A percentile compares a stretch with the other conserved stretches of the same genome.
Evolutionary conservation across 1,140 invertebrate genomes (phyloP).

Genomic region (Ptiloglossa arizonensis): DNA sequence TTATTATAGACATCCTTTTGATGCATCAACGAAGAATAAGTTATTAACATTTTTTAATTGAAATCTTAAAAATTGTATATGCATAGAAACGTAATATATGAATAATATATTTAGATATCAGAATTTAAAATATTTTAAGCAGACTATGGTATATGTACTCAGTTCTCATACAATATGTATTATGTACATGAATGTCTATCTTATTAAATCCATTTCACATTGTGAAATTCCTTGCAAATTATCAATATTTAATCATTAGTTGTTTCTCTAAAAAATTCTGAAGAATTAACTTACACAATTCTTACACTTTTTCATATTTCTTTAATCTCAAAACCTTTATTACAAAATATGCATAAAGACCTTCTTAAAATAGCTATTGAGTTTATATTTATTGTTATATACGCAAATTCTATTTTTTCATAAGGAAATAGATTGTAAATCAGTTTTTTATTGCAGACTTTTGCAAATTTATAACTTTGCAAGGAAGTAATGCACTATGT

Average conservation of each 20-base stretch:
- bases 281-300: too few relatives aligned
- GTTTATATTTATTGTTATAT: too few relatives aligned
- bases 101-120: background rate
- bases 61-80: background rate
- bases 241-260: background rate
- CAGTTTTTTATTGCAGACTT: too few relatives aligned
- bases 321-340: too few relatives aligned
- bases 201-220: conserved; percentile 10
- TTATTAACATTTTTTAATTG: background rate
- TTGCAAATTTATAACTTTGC: background rate
- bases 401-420: too few relatives aligned
- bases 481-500: background rate
- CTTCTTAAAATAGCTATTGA: background rate
- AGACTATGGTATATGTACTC: conserved; percentile 31
- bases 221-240: background rate
- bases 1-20: background rate
- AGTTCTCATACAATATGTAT: conserved; percentile 3
- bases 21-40: too few relatives aligned
- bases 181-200: background rate
- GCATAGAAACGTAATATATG: background rate
- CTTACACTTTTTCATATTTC: background rate
- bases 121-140: conserved; percentile 13
- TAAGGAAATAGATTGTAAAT: too few relatives aligned
- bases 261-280: background rate
- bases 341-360: too few relatives aligned